Evolutionary conservation across 35 echinoderm and acorn worm genomes (phyloP), one percentile per base, ranked within the genome.

Genomic region (Ophiothrix spiculata): DNA sequence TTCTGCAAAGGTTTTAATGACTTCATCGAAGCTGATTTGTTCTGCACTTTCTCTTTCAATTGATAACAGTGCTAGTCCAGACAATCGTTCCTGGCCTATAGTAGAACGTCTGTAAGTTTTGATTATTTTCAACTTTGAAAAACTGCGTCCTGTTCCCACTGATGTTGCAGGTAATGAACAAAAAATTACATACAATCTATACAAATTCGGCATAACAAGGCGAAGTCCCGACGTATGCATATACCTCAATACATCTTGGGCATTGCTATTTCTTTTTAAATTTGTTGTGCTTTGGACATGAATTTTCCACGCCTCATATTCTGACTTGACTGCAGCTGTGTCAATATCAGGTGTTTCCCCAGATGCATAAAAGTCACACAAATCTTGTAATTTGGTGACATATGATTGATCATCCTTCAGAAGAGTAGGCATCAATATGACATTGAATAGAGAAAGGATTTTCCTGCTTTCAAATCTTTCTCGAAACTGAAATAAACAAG

Each of bases 71-170:
- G 80, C 37, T 19, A 82, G 42, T 40, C 80, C 42, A 10, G 38
- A 49, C 2, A 40, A 31, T 56, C 80, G 16, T 1, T 40, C 1
- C 42, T 82, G 38, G 17, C 38, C 42, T 39, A 82, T 82, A n/a
- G 42, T 82, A 15, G 80, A 82, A 46, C 80, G 12, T 4, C 19
- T 4, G 39, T 46, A 82, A 56, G 1, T 33, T 49, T 82, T 82
- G 39, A 82, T 82, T 8, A 82, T 45, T 1, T 40, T 45, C 31
- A 82, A 39, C 42, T 82, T 82, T 13, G 80, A 82, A 46, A 82
- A 82, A 13, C 38, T 49, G 2, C 42, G 37, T 46, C 49, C 80
- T 6, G 6, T 31, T 56, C 4, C 37, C 14, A 46, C 80, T 6
- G 80, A 49, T 12, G 80, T 82, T 6, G 42, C 42, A 15, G 80